Conservation (phyloP, 2,888 invertebrate genomes). For the Tenthredo distinguenda region DNA sequence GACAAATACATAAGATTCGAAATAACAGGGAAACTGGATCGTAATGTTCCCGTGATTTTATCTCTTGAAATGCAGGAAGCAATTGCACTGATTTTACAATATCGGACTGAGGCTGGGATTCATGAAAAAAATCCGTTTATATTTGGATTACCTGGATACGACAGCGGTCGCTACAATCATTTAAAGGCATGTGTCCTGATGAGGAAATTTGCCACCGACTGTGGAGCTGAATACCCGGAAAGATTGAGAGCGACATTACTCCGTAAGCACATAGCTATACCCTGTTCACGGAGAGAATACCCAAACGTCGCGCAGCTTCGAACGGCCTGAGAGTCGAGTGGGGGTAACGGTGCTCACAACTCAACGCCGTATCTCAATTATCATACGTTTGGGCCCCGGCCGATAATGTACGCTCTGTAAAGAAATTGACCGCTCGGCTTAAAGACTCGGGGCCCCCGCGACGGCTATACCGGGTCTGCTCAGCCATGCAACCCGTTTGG, state of each 20-base stretch:
- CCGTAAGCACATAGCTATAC: slow-evolving; percentile 55
- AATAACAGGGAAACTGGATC: slow-evolving; percentile 51
- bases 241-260: slow-evolving; percentile 48
- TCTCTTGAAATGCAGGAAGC: slow-evolving; percentile 32
- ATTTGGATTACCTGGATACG: slow-evolving; percentile 54
- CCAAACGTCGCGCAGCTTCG: too few species aligned
- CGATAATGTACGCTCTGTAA: too few species aligned
- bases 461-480: too few species aligned
- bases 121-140: slow-evolving; percentile 53
- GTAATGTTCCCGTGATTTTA: slow-evolving; percentile 55
- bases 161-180: slow-evolving; percentile 39
- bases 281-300: too few species aligned
- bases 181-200: slow-evolving; percentile 47
- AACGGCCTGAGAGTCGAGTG: too few species aligned
- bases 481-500: too few species aligned
- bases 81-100: slow-evolving; percentile 40
- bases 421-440: too few species aligned
- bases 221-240: slow-evolving; percentile 53
- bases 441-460: too few species aligned
- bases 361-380: too few species aligned
- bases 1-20: slow-evolving; percentile 44
- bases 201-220: slow-evolving; percentile 43
- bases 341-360: too few species aligned
- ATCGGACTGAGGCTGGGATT: slow-evolving; percentile 45
- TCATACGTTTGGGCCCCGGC: too few species aligned